Percentiles rank a stretch among this genome's conserved stretches.
Conservation (phyloP, 2,113 vertebrate species). For the Xenopus borealis region DNA sequence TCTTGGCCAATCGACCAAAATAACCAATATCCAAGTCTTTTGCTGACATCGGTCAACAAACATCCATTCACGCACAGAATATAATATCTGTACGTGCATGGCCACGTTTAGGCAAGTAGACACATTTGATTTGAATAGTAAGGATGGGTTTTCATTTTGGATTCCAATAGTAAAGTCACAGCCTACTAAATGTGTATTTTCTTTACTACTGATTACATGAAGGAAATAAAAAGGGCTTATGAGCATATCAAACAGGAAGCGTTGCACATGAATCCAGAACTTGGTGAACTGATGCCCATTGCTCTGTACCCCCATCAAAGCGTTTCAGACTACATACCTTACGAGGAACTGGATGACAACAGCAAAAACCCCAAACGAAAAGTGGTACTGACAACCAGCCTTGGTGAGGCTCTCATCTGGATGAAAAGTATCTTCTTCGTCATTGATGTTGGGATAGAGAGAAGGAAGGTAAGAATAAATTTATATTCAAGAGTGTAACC, state of each 20-base stretch:
- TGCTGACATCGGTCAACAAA: too few relatives aligned
- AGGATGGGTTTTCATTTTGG: too few relatives aligned
- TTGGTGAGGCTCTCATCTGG: conserved; percentile 86
- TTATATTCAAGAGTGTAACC: neutral
- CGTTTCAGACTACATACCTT: conserved; percentile 67
- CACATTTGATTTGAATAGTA: too few relatives aligned
- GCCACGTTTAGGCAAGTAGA: too few relatives aligned
- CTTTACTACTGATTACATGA: neutral
- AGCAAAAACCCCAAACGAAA: conserved; percentile 50
- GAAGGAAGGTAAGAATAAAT: conserved; percentile 78
- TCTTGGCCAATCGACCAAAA: too few relatives aligned
- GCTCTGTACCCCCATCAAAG: conserved; percentile 69
- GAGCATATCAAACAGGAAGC: conserved; percentile 69
- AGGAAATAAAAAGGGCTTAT: conserved; percentile 44
- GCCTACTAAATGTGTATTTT: neutral
- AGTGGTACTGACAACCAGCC: conserved; percentile 75
- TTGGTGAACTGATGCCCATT: conserved; percentile 68
- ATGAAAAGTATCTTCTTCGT: conserved; percentile 73
- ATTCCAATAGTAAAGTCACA: too few relatives aligned
- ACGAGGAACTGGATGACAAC: conserved; percentile 54
- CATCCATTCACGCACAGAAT: too few relatives aligned
- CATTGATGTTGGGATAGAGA: conserved; percentile 84
- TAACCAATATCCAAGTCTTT: too few relatives aligned
- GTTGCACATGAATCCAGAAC: conserved; percentile 61
- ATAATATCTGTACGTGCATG: too few relatives aligned